Conservation (phyloP, 2,888 invertebrate genomes). For the Psococerastis gibbosa region DNA sequence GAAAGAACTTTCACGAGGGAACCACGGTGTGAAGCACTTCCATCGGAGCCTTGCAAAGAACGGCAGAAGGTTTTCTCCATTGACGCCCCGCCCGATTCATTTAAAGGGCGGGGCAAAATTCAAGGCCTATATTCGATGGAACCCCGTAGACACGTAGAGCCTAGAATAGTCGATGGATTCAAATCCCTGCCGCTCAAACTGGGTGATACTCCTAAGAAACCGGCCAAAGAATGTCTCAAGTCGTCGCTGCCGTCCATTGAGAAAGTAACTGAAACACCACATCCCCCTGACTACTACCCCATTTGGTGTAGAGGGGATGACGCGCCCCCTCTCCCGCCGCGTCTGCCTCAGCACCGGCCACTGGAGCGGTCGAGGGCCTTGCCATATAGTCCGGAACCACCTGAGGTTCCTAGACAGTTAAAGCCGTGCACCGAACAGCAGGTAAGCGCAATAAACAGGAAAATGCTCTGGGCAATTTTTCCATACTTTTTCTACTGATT, state of each 20-base stretch:
- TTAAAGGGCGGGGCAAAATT: background rate
- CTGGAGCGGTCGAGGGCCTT: conserved; percentile 45
- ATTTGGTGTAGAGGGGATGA: conserved; percentile 37
- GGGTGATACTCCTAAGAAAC: background rate
- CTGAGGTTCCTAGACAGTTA: conserved; percentile 45
- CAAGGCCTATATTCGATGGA: conserved; percentile 5
- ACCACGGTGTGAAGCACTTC: conserved; percentile 1
- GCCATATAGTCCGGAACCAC: conserved; percentile 32
- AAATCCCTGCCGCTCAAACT: conserved; percentile 1
- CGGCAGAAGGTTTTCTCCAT: background rate
- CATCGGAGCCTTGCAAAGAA: background rate
- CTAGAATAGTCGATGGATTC: conserved; percentile 2
- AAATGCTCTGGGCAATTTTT: too few relatives aligned
- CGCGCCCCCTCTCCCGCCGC: conserved; percentile 52
- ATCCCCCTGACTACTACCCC: conserved; percentile 41
- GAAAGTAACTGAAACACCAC: conserved; percentile 27
- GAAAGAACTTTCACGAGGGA: conserved; percentile 4
- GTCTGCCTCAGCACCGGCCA: conserved; percentile 46
- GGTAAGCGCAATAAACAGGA: conserved; percentile 29
- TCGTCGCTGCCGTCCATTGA: conserved; percentile 7
- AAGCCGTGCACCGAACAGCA: conserved; percentile 28
- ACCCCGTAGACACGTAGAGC: background rate
- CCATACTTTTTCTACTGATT: too few relatives aligned
- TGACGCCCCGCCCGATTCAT: background rate
- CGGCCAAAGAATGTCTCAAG: background rate